These are phyloP conservation scores for Clavelina lepadiformis DNA, from an alignment of 23 tunicate species.

Conservation along the genomic window DNA sequence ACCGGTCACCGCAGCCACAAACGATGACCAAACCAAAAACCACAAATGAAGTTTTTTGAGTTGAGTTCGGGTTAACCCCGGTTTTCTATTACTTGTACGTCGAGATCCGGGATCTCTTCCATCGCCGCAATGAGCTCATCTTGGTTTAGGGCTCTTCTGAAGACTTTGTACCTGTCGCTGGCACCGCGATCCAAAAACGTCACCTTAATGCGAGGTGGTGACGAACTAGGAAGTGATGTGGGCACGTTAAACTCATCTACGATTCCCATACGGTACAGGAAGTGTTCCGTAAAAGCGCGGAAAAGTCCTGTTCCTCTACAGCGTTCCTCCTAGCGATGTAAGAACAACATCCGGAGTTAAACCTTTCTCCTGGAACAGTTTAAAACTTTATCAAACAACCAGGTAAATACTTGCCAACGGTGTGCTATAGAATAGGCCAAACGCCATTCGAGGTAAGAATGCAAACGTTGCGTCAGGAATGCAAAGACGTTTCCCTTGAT, in stretches of 20 bases:
- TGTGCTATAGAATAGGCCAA: slow-evolving; percentile 73
- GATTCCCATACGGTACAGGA: slow-evolving; percentile 76
- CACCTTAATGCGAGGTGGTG: slow-evolving; percentile 35
- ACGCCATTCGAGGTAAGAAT: slow-evolving; percentile 69
- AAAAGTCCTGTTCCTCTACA: slow-evolving; percentile 62
- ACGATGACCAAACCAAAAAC: neutral
- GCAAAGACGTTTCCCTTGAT: slow-evolving; percentile 49
- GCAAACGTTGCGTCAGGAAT: slow-evolving; percentile 60
- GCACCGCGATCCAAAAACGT: slow-evolving; percentile 66
- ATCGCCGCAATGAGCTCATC: slow-evolving; percentile 49
- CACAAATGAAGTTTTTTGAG: no score
- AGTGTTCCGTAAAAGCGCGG: slow-evolving; percentile 78
- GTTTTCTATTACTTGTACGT: slow-evolving; percentile 35
- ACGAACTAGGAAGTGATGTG: neutral
- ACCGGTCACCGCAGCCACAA: neutral
- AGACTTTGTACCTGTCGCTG: slow-evolving; percentile 44
- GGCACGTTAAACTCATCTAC: slow-evolving; percentile 14
- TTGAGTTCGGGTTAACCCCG: no score
- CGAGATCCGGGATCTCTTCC: slow-evolving; percentile 54
- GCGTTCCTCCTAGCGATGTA: slow-evolving; percentile 56
- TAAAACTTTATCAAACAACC: no score
- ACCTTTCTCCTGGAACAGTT: no score
- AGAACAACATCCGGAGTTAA: no score
- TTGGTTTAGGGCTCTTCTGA: slow-evolving; percentile 55
- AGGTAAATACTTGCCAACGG: slow-evolving; percentile 68